Conservation (phyloP, 2,888 invertebrate genomes). For the Macropis europaea region DNA sequence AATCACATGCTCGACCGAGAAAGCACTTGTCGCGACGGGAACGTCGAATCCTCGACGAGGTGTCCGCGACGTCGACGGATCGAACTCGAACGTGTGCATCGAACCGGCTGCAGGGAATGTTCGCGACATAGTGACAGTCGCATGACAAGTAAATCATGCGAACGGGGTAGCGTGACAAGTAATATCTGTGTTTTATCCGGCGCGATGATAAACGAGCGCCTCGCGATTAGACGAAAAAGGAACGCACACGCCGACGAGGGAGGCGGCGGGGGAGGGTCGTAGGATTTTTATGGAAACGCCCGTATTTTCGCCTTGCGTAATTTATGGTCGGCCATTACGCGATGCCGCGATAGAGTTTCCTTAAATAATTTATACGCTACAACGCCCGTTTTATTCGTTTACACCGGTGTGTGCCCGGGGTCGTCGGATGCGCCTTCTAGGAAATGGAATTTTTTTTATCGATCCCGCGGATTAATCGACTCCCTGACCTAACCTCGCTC, state of each 20-base stretch:
- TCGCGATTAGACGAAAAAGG: conserved; percentile 65
- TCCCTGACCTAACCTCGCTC: conserved; percentile 42
- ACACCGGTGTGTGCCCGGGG: conserved; percentile 35
- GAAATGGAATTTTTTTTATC: conserved; percentile 69
- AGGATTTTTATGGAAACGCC: conserved; percentile 62
- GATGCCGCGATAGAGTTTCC: conserved; percentile 75
- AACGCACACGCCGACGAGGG: conserved; percentile 23
- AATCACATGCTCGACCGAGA: no score
- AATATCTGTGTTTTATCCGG: conserved; percentile 50
- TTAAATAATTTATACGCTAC: conserved; percentile 76
- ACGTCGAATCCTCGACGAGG: no score
- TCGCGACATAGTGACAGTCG: conserved; percentile 30
- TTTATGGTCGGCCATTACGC: conserved; percentile 75
- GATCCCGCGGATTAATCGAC: conserved; percentile 69
- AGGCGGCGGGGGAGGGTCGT: conserved; percentile 3
- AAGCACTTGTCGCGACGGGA: no score
- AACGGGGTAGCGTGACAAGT: conserved; percentile 33
- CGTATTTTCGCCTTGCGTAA: conserved; percentile 69
- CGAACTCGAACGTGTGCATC: neutral
- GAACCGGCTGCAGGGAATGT: neutral
- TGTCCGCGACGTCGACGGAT: neutral
- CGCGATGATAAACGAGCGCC: conserved; percentile 55
- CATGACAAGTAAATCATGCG: conserved; percentile 35
- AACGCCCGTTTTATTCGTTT: conserved; percentile 71
- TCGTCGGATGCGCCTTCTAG: conserved; percentile 56